Percentiles rank a stretch among this genome's conserved stretches.
phyloP scores from a whole-genome alignment of 2,113 vertebrate genomes.

The Anguilla rostrata region DNA sequence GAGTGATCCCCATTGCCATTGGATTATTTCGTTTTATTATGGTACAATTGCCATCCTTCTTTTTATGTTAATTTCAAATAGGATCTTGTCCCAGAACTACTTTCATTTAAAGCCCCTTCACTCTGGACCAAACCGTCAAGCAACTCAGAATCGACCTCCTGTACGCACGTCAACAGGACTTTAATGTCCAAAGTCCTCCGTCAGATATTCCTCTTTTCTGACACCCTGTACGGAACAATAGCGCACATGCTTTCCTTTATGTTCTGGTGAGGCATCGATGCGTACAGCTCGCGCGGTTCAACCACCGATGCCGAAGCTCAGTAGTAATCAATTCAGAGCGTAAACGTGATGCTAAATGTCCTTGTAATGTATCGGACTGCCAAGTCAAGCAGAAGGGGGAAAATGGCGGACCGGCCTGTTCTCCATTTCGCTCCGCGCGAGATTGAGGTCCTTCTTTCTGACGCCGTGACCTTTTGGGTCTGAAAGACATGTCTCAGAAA shows the following conservation, averaged over 20 bases:
- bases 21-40: neutral
- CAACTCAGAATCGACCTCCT: neutral
- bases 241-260: neutral
- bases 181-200: neutral
- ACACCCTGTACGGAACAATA: neutral
- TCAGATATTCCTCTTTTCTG: neutral
- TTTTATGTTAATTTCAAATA: neutral
- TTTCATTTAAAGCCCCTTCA: neutral
- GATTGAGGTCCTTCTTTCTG: conserved; percentile 26
- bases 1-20: neutral
- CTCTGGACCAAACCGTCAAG: neutral
- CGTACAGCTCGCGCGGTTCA: neutral
- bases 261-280: neutral
- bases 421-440: conserved; percentile 22
- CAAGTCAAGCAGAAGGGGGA: conserved; percentile 28
- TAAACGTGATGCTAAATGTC: conserved; percentile 33
- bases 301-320: conserved; percentile 21
- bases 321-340: conserved; percentile 31
- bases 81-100: neutral
- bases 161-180: neutral
- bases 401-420: conserved; percentile 19
- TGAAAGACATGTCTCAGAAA: conserved; percentile 30
- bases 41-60: neutral
- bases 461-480: conserved; percentile 40
- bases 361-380: conserved; percentile 28